Percentiles rank a stretch among this genome's conserved stretches.
Evolutionary conservation across 2,797 vertebrate genomes (phyloP).

Genomic region (Gastrophryne carolinensis): DNA sequence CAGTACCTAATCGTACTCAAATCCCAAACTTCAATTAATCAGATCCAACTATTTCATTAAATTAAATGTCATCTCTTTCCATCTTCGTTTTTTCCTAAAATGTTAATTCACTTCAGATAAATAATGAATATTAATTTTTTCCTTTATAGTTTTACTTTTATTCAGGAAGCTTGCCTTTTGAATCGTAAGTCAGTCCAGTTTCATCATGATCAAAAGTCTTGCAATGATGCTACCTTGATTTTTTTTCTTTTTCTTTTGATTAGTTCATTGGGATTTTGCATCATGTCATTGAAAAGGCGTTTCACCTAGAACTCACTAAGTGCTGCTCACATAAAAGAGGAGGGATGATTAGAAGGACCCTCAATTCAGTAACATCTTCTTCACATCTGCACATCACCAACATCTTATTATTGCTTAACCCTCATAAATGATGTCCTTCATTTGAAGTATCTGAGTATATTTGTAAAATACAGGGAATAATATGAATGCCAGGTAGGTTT

Average conservation of each 20-base stretch:
- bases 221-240: slow-evolving; percentile 62
- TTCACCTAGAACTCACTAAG: slow-evolving; percentile 64
- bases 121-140: slow-evolving; percentile 67
- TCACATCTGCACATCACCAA: slow-evolving; percentile 34
- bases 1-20: slow-evolving; percentile 58
- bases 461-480: too few species aligned
- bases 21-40: slow-evolving; percentile 46
- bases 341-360: slow-evolving; percentile 35
- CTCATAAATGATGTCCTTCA: slow-evolving; percentile 44
- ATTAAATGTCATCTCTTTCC: slow-evolving; percentile 54
- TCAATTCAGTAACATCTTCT: slow-evolving; percentile 39
- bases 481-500: slow-evolving; percentile 16
- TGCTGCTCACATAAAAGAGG: slow-evolving; percentile 59
- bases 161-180: slow-evolving; percentile 54
- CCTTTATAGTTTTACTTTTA: slow-evolving; percentile 47
- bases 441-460: too few species aligned
- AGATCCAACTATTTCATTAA: slow-evolving; percentile 47
- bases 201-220: slow-evolving; percentile 61
- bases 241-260: slow-evolving; percentile 52
- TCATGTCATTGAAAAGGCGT: slow-evolving; percentile 60
- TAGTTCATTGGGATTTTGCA: slow-evolving; percentile 59
- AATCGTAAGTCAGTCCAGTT: slow-evolving; percentile 62
- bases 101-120: slow-evolving; percentile 68
- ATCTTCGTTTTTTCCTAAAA: slow-evolving; percentile 60
- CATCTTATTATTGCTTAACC: slow-evolving; percentile 44